These are phyloP conservation scores for zebrafish (Danio rerio) DNA, from an alignment of 2,113 vertebrate species.

Conservation along the genomic window GRCz12tu NC_133179.1:13203501-13204000, in stretches of 20 bases:
- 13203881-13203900: conserved; percentile 57
- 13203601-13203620: neutral
- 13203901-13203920: conserved; percentile 62
- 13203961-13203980: conserved; percentile 74
- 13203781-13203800: neutral
- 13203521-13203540: too few relatives aligned
- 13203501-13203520: too few relatives aligned
- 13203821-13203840: conserved; percentile 51
- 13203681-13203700: neutral
- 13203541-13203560: too few relatives aligned
- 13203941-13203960: conserved; percentile 80
- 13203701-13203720: neutral
- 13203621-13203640: too few relatives aligned
- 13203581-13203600: too few relatives aligned
- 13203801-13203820: conserved; percentile 1
- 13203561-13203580: too few relatives aligned
- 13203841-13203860: conserved; percentile 38
- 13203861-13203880: conserved; percentile 49
- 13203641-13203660: conserved; percentile 27
- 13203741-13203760: neutral
- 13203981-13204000: conserved; percentile 74
- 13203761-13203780: neutral
- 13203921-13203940: conserved; percentile 76
- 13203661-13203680: neutral
- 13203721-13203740: neutral